Evolutionary conservation across 1,140 invertebrate species (phyloP), one percentile per base, ranked within the genome.

Genomic region (Trichoplusia ni): DNA sequence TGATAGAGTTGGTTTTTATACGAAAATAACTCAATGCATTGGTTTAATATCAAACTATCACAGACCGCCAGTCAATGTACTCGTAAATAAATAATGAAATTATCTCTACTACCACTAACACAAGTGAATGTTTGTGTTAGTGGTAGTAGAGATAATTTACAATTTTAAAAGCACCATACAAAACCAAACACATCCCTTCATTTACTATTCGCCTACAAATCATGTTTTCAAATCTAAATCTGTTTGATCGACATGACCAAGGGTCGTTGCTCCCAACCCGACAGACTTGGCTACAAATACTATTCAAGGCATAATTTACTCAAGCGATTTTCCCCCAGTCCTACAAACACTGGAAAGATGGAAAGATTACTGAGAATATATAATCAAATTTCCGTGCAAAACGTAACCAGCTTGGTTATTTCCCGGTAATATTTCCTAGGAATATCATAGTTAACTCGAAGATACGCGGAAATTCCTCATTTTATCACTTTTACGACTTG

Each of bases 231-330:
- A 4, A 35, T 6, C 11, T 8, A 19, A 21, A 33, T 33, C 18
- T 33, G 25, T 35, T 35, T 6, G 8, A 21, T 35, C 9, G 13
- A 19, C 47, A n/a, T 51, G 16, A 51, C 29, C 47, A n/a, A 9
- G 11, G 29, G 16, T 51, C 47, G n/a, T 13, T 51, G 18, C 4
- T 21, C 47, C 21, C 16, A 11, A 35, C n/a, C 33, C n/a, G 21
- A 35, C 8, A 35, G 13, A 11, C 31, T 35, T 19, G 29, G 47
- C 18, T 33, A 19, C 47, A 16, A 5, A 11, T 0, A 8, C 29
- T 29, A 23, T 35, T 51, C 9, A 35, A 51, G 35, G 35, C 18
- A 51, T 35, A 35, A 51, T 51, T 51, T 51, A 35, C 47, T 51
- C 13, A 18, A 49, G 16, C 7, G n/a, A 29, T n/a, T n/a, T n/a